Base-by-base conservation (phyloP, 2,888 invertebrate genomes). In the Esperia sulphurella region DNA sequence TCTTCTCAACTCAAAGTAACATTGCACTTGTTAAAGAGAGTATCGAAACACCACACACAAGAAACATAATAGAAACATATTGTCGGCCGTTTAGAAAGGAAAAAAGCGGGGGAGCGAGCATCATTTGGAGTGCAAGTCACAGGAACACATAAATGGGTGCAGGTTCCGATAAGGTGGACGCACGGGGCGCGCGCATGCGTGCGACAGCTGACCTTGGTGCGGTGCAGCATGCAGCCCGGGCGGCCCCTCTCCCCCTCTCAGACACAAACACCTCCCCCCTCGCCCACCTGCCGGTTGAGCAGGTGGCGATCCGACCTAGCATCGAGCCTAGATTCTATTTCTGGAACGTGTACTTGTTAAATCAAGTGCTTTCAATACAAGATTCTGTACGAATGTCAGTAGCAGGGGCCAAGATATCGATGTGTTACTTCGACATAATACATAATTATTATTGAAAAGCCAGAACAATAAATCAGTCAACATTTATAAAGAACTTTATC, bases 121-220 rank as follows among this genome's bases (percentile, higher is more conserved):
- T 67, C 65, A 71, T 65, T 69, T 63, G 64, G 71, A 68, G 74
- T 74, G 78, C 73, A 76, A 71, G 61, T 75, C 70, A 71, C 72
- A 79, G 81, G 81, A 77, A 66, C 71, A 68, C 75, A 78, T 71
- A 68, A 71, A 62, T 59, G 71, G 71, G 71, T 76, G 75, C 72
- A 72, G 68, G 75, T 74, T 71, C 71, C 68, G 71, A 66, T 21
- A 21, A 54, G 55, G 54, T 53, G 56, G 60, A 21, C 3, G 21
- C 21, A 5, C 61, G 61, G 62, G 64, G 59, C 35, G 63, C 69
- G 73, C 86, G 88, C 88, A 87, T 86, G 87, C 86, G 87, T 80
- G 83, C 81, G 74, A 63, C 76, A 79, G 74, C 75, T 86, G 86
- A 86, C 85, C 86, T 88, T 88, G 87, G 79, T 71, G 80, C 81